Evolutionary conservation across 2,797 vertebrate genomes (phyloP).

Genomic region (Centropyge bicolor): DNA sequence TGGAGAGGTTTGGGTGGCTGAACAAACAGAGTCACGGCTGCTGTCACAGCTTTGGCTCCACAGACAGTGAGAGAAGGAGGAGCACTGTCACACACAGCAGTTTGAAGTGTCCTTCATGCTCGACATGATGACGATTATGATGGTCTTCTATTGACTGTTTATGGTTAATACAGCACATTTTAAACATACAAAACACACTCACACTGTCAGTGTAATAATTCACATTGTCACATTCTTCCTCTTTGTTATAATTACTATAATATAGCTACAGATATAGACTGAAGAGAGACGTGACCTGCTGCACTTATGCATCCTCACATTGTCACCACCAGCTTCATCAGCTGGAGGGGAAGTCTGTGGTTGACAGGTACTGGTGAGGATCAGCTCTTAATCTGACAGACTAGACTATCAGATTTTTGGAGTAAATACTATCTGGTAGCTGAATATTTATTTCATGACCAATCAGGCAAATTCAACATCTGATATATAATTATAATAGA

Average conservation of each 20-base stretch:
- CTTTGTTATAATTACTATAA: background rate
- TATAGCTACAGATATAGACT: background rate
- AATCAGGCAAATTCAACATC: too few species aligned
- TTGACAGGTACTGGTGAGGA: constrained; percentile 17
- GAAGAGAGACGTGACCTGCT: background rate
- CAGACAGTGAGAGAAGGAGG: constrained; percentile 7
- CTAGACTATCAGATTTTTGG: background rate
- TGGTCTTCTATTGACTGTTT: background rate
- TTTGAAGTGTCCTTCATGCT: background rate
- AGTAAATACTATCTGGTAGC: background rate
- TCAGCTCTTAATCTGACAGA: background rate
- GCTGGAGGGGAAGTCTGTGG: constrained; percentile 12
- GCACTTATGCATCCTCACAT: background rate
- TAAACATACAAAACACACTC: background rate
- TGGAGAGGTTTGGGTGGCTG: constrained; percentile 7
- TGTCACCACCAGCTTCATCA: constrained; percentile 2
- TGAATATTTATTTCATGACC: too few species aligned
- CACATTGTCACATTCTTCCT: background rate
- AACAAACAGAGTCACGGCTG: background rate
- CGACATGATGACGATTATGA: constrained; percentile 7
- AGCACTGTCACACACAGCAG: constrained; percentile 44
- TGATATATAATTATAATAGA: too few species aligned
- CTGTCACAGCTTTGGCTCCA: constrained; percentile 7
- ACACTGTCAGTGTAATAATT: background rate
- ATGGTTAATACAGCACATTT: background rate